A percentile compares a stretch with the other conserved stretches of the same genome.
Conservation (phyloP, 2,888 invertebrate genomes). For the Agrotis segetum region DNA sequence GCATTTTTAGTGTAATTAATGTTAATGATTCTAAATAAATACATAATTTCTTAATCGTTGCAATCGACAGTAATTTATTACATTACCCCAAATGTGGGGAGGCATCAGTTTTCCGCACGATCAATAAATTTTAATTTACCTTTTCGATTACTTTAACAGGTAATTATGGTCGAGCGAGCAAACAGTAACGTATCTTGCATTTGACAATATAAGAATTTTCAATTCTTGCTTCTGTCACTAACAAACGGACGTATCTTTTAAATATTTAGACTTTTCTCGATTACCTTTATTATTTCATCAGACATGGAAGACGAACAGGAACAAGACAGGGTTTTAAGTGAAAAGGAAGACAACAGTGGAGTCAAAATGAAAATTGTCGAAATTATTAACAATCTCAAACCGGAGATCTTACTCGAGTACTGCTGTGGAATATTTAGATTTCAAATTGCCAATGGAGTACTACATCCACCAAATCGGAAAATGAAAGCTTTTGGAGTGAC, state of each 20-base stretch:
- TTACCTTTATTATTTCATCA: neutral
- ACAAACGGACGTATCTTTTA: neutral
- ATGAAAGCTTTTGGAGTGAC: slow-evolving; percentile 28
- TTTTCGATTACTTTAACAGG: neutral
- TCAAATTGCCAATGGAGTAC: slow-evolving; percentile 7
- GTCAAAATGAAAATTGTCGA: slow-evolving; percentile 9
- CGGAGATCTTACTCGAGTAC: slow-evolving; percentile 8
- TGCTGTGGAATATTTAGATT: slow-evolving; percentile 31
- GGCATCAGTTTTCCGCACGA: no score
- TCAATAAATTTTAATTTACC: neutral
- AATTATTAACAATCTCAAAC: slow-evolving; percentile 30
- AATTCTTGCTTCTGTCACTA: neutral
- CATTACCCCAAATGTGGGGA: no score
- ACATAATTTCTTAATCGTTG: no score
- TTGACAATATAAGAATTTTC: no score
- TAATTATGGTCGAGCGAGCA: neutral
- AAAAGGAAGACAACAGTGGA: neutral
- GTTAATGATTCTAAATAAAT: no score
- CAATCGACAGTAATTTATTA: no score
- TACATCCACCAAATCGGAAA: slow-evolving; percentile 20
- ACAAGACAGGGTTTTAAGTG: slow-evolving; percentile 8
- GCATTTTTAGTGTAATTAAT: no score
- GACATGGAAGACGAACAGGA: slow-evolving; percentile 25
- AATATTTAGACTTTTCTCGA: neutral
- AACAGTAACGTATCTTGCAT: neutral